phyloP scores from a whole-genome alignment of 2,113 vertebrate genomes.

The Phocoena phocoena region DNA sequence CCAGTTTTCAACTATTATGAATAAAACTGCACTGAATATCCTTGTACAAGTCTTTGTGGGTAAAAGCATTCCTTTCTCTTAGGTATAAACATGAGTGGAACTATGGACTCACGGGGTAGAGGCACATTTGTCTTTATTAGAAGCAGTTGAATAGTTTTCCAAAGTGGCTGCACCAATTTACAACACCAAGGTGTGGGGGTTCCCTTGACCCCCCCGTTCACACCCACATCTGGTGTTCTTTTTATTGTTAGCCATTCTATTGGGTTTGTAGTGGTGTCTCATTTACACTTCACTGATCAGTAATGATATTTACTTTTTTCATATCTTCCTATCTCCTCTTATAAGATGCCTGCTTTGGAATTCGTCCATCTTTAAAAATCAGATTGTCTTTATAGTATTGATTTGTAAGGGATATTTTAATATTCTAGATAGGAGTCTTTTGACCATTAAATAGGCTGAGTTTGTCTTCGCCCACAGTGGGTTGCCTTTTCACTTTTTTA shows the following conservation, averaged over 20 bases:
- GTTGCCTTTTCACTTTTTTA: not conserved
- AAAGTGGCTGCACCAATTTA: not conserved
- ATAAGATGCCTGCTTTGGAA: not conserved
- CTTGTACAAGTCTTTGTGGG: not conserved
- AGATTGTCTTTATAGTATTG: not conserved
- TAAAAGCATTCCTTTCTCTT: not conserved
- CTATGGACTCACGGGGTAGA: not conserved
- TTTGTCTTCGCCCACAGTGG: not conserved
- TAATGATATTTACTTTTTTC: not conserved
- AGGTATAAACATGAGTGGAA: not conserved
- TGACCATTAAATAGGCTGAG: not conserved
- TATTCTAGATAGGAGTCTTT: not conserved
- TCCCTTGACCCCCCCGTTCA: not conserved
- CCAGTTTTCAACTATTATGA: not conserved
- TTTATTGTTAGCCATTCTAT: not conserved
- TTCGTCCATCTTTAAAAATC: not conserved
- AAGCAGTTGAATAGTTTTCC: not conserved
- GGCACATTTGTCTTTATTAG: not conserved
- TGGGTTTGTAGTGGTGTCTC: not conserved
- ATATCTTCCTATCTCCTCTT: not conserved
- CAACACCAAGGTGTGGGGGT: accelerated
- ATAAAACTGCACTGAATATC: not conserved
- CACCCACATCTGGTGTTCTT: not conserved
- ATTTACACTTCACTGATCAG: not conserved
- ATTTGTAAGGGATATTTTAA: not conserved